A percentile compares a stretch with the other conserved stretches of the same genome.
Conservation (phyloP, 1,140 invertebrate genomes). For the Trachymyrmex septentrionalis region DNA sequence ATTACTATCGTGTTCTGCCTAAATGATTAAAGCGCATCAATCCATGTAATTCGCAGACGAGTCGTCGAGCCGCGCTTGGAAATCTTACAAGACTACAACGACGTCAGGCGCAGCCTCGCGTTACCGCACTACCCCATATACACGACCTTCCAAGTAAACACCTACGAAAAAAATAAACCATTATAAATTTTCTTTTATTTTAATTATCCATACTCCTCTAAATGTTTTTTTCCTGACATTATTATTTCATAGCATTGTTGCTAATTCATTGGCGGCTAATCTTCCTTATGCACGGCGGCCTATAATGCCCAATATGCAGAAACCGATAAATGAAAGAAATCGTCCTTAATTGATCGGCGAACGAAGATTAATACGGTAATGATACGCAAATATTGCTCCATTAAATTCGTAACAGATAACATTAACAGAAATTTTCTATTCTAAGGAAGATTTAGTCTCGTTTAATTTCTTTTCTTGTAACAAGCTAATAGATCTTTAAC, state of each 20-base stretch:
- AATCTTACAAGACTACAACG: conserved; percentile 86
- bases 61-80: conserved; percentile 86
- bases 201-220: conserved; percentile 39
- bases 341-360: conserved; percentile 45
- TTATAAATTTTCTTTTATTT: conserved; percentile 41
- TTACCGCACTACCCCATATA: conserved; percentile 84
- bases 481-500: neutral
- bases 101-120: conserved; percentile 84
- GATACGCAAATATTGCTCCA: conserved; percentile 15
- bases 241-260: conserved; percentile 69
- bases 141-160: conserved; percentile 85
- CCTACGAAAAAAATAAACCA: conserved; percentile 62
- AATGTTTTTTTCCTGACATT: conserved; percentile 56
- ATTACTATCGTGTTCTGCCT: conserved; percentile 30
- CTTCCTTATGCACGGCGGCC: conserved; percentile 64
- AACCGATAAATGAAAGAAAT: conserved; percentile 68
- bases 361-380: conserved; percentile 65
- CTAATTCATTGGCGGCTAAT: conserved; percentile 68
- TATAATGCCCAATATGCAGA: conserved; percentile 63
- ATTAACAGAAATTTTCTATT: conserved; percentile 3
- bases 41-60: conserved; percentile 86
- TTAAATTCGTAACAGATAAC: conserved; percentile 33
- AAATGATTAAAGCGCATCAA: conserved; percentile 80
- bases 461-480: conserved; percentile 1
- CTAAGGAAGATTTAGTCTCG: conserved; percentile 9